Base-by-base conservation (phyloP, 1,140 invertebrate species). In the Hypothenemus hampei region DNA sequence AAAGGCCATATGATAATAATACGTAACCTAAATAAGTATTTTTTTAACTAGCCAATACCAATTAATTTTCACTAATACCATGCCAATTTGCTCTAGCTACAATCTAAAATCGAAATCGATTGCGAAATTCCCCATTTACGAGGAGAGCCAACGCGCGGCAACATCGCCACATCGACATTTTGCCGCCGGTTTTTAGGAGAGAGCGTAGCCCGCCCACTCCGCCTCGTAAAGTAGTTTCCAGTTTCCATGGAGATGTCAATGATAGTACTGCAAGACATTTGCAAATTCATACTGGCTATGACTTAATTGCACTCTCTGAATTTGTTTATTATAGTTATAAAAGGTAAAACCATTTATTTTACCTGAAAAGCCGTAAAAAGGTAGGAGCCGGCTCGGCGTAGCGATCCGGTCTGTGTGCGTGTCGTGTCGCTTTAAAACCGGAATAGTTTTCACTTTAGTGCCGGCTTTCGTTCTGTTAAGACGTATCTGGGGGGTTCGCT, bases 261-360 rank as follows among this genome's bases (percentile, higher is more conserved):
- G 58, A 60, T 48, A 60, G 58, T 60, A 60, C 54, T 20, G 29
- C 3, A 43, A 46, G 58, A 60, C 58, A 60, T 16, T 13, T 23
- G n/a, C n/a, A n/a, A n/a, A n/a, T n/a, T n/a, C n/a, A n/a, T n/a
- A n/a, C n/a, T n/a, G n/a, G n/a, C n/a, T n/a, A n/a, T n/a, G n/a
- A 41, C 4, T 15, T 3, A 33, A 13, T 18, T 53, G 4, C 8
- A 8, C 2, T 4, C 19, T 31, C 10, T 18, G 45, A 22, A 3
- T 21, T 29, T 23, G 22, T 22, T 21, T 45, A 15, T n/a, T 11
- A 1, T n/a, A 15, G n/a, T 58, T 36, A 16, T 29, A 37, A 37
- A 18, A 43, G 1, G 33, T 21, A 26, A 39, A 53, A 41, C 21
- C 20, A 18, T 52, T 40, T 13, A n/a, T 52, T 33, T 19, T n/a